Evolutionary conservation across 1,140 invertebrate species (phyloP).

Genomic region (Xylocopa sonorina): DNA sequence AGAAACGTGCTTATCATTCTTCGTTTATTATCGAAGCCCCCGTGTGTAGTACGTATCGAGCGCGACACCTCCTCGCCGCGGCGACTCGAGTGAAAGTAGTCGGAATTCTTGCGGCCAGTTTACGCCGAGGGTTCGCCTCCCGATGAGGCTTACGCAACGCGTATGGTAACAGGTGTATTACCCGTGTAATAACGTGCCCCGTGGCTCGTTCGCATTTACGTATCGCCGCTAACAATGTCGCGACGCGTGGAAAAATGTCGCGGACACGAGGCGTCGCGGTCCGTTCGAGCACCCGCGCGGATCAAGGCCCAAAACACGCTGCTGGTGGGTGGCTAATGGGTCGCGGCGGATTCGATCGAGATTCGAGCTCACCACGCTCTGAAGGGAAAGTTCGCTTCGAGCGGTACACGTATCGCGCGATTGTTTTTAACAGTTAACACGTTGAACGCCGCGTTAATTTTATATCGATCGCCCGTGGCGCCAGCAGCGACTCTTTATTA

Average conservation of each 20-base stretch:
- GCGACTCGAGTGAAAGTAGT: constrained; percentile 74
- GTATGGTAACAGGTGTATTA: constrained; percentile 78
- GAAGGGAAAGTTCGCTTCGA: too few relatives aligned
- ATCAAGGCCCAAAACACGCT: too few relatives aligned
- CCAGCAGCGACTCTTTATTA: too few relatives aligned
- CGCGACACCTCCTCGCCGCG: constrained; percentile 57
- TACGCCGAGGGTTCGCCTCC: constrained; percentile 59
- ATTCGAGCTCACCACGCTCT: too few relatives aligned
- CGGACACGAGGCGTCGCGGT: constrained; percentile 3
- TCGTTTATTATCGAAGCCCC: neutral
- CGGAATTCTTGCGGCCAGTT: constrained; percentile 70
- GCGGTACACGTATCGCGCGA: too few relatives aligned
- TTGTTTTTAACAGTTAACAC: too few relatives aligned
- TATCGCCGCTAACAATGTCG: constrained; percentile 25
- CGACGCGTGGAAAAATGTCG: constrained; percentile 25
- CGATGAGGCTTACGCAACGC: constrained; percentile 68
- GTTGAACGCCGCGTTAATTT: too few relatives aligned
- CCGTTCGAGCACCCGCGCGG: too few relatives aligned
- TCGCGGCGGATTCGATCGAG: too few relatives aligned
- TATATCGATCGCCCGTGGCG: too few relatives aligned
- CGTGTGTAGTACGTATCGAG: neutral
- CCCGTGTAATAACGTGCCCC: constrained; percentile 71
- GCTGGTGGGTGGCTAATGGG: too few relatives aligned
- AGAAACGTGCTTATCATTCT: constrained; percentile 25
- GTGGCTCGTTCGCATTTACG: constrained; percentile 45